A percentile compares a stretch with the other conserved stretches of the same genome.
These are phyloP conservation scores for Lepidothrix coronata DNA, from an alignment of 2,113 vertebrate species.

Conservation along the genomic window DNA sequence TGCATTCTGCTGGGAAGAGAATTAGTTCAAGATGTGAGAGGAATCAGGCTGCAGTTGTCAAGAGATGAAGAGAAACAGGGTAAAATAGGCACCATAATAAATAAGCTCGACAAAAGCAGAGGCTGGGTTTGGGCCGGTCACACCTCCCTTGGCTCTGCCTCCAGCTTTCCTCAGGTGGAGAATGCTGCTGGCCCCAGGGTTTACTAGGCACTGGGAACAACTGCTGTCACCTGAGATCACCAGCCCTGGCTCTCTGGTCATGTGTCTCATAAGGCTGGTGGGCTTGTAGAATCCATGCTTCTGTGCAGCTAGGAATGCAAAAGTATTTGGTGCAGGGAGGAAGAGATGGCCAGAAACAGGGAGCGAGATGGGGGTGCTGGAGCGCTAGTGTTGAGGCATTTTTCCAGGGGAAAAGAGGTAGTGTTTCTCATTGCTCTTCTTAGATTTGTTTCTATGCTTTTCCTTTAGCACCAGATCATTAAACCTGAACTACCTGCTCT, in stretches of 20 bases:
- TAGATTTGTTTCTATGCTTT: neutral
- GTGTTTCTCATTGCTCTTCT: neutral
- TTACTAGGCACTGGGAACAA: neutral
- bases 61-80: neutral
- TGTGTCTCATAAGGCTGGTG: neutral
- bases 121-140: neutral
- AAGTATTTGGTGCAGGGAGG: neutral
- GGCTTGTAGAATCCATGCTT: neutral
- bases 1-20: constrained; percentile 1
- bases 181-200: neutral
- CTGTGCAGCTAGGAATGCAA: neutral
- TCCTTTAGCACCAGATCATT: neutral
- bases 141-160: neutral
- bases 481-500: neutral
- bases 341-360: neutral
- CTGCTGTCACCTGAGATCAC: neutral
- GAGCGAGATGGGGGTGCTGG: neutral
- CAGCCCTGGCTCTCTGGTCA: neutral
- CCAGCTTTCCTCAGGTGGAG: neutral
- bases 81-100: neutral
- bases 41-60: neutral
- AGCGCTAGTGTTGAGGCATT: neutral
- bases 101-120: neutral
- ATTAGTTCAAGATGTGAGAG: neutral
- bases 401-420: neutral